phyloP scores from a whole-genome alignment of 2,888 invertebrate genomes.

The Rhopalosiphum nymphaeae region DNA sequence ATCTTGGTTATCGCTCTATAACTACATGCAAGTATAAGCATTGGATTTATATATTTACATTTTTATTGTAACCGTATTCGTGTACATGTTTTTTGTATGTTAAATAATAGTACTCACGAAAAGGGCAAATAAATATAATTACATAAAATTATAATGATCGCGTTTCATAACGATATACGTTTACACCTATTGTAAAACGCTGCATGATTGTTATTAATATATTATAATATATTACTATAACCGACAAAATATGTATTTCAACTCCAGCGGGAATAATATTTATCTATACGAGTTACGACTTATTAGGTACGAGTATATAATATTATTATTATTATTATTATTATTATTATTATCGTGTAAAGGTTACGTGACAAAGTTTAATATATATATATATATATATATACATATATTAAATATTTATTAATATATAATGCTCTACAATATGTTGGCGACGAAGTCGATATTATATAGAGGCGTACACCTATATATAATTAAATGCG shows the following conservation, averaged over 20 bases:
- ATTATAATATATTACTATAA: background rate
- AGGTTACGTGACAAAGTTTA: background rate
- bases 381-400: background rate
- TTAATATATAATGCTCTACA: background rate
- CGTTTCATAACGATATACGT: conserved; percentile 17
- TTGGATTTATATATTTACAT: background rate
- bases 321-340: background rate
- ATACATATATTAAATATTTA: background rate
- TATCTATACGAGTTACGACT: background rate
- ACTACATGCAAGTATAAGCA: too few species aligned
- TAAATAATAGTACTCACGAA: conserved; percentile 12
- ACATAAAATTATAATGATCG: conserved; percentile 39
- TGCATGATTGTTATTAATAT: conserved; percentile 27
- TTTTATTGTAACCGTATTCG: background rate
- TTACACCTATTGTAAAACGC: conserved; percentile 12
- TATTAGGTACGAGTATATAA: background rate
- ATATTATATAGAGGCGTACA: background rate
- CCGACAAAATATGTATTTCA: conserved; percentile 17
- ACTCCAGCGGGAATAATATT: background rate
- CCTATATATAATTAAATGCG: background rate
- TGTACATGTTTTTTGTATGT: background rate
- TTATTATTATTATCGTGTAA: background rate
- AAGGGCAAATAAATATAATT: conserved; percentile 35
- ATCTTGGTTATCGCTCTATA: background rate
- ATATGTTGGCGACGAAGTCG: background rate